Evolutionary conservation across 23 tunicate species (phyloP).

Genomic region (Phallusia fumigata): DNA sequence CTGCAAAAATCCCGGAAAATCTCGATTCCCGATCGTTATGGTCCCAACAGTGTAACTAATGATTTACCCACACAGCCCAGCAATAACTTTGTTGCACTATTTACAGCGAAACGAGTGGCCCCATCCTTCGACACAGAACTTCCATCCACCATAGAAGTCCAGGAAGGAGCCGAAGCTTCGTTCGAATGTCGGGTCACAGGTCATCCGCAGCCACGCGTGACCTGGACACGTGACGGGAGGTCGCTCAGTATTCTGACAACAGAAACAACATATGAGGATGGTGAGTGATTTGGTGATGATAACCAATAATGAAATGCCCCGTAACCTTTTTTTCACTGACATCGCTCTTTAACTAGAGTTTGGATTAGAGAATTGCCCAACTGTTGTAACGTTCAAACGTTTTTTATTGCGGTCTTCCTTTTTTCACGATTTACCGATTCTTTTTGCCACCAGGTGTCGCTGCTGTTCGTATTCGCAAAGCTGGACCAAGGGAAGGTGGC

Average conservation of each 20-base stretch:
- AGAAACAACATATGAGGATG: constrained; percentile 92
- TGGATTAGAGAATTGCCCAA: no score
- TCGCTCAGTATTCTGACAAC: constrained; percentile 86
- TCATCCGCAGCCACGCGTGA: constrained; percentile 95
- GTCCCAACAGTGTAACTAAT: no score
- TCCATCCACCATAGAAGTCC: constrained; percentile 49
- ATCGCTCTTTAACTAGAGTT: no score
- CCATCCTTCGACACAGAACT: constrained; percentile 60
- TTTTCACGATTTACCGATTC: no score
- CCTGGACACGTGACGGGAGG: constrained; percentile 93
- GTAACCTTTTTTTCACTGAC: no score
- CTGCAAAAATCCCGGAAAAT: no score
- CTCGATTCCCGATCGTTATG: no score
- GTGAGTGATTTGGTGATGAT: constrained; percentile 32
- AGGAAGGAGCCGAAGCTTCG: constrained; percentile 67
- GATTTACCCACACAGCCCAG: no score
- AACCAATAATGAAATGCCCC: background rate
- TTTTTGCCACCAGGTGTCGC: constrained; percentile 59
- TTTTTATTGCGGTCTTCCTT: no score
- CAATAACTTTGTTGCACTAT: background rate
- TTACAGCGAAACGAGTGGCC: constrained; percentile 84
- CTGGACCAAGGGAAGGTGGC: constrained; percentile 72
- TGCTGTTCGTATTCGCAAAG: constrained; percentile 80
- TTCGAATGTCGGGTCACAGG: constrained; percentile 81
- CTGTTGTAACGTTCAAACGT: no score